These are phyloP conservation scores for Camponotus fellah DNA, from an alignment of 2,888 invertebrate genomes.

Conservation along the genomic window DNA sequence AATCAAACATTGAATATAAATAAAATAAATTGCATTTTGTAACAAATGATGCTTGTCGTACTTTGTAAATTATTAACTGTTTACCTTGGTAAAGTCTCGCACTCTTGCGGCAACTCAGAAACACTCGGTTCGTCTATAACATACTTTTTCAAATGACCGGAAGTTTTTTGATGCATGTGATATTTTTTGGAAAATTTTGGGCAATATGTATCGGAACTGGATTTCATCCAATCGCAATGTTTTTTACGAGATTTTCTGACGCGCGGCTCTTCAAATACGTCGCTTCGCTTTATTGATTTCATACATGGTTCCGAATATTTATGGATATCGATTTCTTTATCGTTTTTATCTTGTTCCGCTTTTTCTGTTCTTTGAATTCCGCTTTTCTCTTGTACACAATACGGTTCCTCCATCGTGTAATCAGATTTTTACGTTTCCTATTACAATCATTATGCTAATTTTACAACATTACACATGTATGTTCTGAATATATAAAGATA, in stretches of 20 bases:
- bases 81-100: slow-evolving; percentile 29
- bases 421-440: background rate
- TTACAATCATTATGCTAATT: background rate
- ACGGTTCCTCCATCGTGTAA: background rate
- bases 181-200: background rate
- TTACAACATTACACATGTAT: background rate
- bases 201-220: slow-evolving; percentile 4
- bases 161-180: background rate
- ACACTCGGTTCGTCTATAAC: background rate
- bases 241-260: slow-evolving; percentile 25
- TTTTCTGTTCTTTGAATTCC: background rate
- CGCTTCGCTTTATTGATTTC: slow-evolving; percentile 7
- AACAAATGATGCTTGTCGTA: background rate
- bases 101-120: background rate
- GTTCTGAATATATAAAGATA: background rate
- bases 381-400: background rate
- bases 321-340: slow-evolving; percentile 20
- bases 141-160: slow-evolving; percentile 21
- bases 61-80: background rate
- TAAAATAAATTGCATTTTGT: background rate
- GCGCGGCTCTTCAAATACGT: background rate
- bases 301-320: background rate
- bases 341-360: background rate
- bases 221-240: slow-evolving; percentile 29
- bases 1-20: background rate